Evolutionary conservation across 2,113 vertebrate species (phyloP), one percentile per base, ranked within the genome.

Genomic region (Connochaetes taurinus): DNA sequence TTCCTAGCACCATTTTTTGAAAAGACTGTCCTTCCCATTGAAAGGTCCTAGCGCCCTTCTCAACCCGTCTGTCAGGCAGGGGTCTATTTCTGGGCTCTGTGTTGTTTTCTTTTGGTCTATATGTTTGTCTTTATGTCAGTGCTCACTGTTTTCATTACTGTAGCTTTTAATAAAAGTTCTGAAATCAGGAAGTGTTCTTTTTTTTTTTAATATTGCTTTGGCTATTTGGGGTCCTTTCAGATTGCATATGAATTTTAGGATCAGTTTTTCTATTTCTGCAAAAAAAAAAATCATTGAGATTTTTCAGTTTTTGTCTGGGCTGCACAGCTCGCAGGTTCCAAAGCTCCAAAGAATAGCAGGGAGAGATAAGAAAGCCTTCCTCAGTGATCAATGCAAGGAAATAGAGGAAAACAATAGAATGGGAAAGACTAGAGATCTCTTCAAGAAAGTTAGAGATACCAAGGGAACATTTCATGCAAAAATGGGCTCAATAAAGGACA

Each of bases 141-240:
- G 10, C 29, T 31, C 7, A 17, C 40, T 27, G 29, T 47, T 58
- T 78, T 17, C 29, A 57, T 78, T 90, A 90, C 19, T 78, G 40
- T 78, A 47, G 71, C 21, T 78, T 78, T 90, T 90, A n/a, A 14
- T 43, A n/a, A n/a, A 55, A 58, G 71, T 33, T 78, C 58, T 90
- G 53, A 90, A 78, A 58, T 78, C 27, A 58, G 71, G 53, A 45
- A 78, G 7, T 25, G 6, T 45, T 45, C 14, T 45, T 45, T 6
- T 76, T 33, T 78, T 40, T 78, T 78, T 21, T 3, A 78, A 78
- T 40, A 78, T n/a, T 90, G 7, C 45, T 58, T 78, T 78, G 17
- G 36, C 7, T 78, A 27, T 90, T 90, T 80, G 53, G 88, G 31
- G 71, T 78, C 13, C 53, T 21, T 90, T 76, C 43, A 31, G 14